These are phyloP conservation scores for Polylopha cassiicola DNA, from an alignment of 2,888 invertebrate genomes.

Conservation along the genomic window DNA sequence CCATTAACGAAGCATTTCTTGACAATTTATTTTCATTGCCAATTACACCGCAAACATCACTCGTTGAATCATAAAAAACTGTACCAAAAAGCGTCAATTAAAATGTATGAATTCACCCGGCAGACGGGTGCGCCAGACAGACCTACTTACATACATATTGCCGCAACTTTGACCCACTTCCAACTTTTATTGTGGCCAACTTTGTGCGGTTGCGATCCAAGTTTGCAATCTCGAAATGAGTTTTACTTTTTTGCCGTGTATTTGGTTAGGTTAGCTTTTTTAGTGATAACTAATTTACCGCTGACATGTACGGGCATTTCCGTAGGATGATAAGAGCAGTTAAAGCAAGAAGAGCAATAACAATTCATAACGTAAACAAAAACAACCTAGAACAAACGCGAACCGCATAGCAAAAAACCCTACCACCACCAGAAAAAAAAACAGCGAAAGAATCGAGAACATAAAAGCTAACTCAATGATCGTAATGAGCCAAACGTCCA, in stretches of 20 bases:
- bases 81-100: constrained; percentile 11
- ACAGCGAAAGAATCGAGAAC: constrained; percentile 25
- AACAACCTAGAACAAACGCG: constrained; percentile 13
- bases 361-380: too few species aligned
- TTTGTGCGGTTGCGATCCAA: constrained; percentile 29
- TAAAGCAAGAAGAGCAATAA: constrained; percentile 11
- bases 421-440: constrained; percentile 10
- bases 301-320: neutral
- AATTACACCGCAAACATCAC: too few species aligned
- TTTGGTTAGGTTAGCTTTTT: too few species aligned
- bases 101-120: constrained; percentile 32
- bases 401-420: constrained; percentile 13
- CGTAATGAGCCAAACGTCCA: constrained; percentile 46
- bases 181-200: constrained; percentile 54
- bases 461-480: constrained; percentile 30
- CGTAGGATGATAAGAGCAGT: constrained; percentile 14
- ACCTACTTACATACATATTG: constrained; percentile 52
- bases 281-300: too few species aligned
- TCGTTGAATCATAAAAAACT: neutral
- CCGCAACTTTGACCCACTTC: constrained; percentile 63
- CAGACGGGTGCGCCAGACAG: constrained; percentile 28
- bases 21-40: too few species aligned
- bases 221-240: too few species aligned
- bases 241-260: too few species aligned
- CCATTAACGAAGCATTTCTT: neutral